Base-by-base conservation (phyloP, 2,888 invertebrate genomes). In the Pheosia gnoma region DNA sequence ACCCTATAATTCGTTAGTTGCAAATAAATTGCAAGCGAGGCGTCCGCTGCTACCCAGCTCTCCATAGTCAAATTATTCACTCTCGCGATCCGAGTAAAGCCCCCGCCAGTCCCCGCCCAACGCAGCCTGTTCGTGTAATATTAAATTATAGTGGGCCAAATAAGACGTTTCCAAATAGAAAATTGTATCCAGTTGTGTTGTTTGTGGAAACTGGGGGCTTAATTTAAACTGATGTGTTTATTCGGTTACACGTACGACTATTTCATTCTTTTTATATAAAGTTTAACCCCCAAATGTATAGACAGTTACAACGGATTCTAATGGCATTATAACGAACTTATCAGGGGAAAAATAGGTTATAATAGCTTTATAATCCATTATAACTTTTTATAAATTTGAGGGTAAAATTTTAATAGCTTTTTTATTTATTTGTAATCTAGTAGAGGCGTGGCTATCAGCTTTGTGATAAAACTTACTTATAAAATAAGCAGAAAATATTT, bases 21-120 rank as follows among this genome's bases (percentile, higher is more conserved):
- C 84, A 84, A 87, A 89, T 88, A 87, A 88, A 88, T 88, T 87
- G 87, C 85, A 83, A 75, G 70, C 75, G 80, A 83, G 78, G 79
- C 85, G 81, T 82, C 80, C 80, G 81, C 71, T 79, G 60, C 68
- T 72, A 72, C 67, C 77, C 57, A 77, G 87, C 85, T 88, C 88
- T 89, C 88, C 88, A 87, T 87, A 91, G 87, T 90, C 87, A 90
- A 91, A 92, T 92, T 92, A 92, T 90, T 91, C 91, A 90, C 90
- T 90, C 85, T 85, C 85, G 84, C 89, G 89, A 91, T 88, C 89
- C 90, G 74, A 85, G 84, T 85, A 88, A 86, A 88, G 88, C 91
- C 85, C 83, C 81, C 77, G 70, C 76, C 85, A 82, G 82, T 82
- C 87, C 79, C 82, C 75, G 79, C 80, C 72, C 75, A 77, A 70